Conservation (phyloP, 2,888 invertebrate genomes). For the Phyllotreta striolata region DNA sequence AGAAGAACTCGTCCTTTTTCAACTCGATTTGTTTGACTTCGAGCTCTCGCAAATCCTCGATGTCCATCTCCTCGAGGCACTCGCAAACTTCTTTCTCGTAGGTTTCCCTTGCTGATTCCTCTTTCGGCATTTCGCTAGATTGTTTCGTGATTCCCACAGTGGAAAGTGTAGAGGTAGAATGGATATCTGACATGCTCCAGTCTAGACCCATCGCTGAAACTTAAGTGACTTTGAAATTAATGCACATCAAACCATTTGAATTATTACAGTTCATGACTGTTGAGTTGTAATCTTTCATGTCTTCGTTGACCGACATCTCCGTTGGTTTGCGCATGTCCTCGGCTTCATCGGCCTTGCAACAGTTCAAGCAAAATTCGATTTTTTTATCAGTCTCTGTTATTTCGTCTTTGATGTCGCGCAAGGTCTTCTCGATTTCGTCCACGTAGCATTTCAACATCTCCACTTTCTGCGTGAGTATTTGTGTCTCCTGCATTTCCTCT, state of each 20-base stretch:
- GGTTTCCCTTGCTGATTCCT: background rate
- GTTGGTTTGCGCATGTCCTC: background rate
- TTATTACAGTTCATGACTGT: too few relatives aligned
- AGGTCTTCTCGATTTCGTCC: slow-evolving; percentile 15
- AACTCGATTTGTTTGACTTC: slow-evolving; percentile 38
- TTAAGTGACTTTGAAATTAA: too few relatives aligned
- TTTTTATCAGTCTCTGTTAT: slow-evolving; percentile 5
- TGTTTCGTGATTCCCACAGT: background rate
- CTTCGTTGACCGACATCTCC: too few relatives aligned
- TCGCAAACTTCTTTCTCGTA: slow-evolving; percentile 28
- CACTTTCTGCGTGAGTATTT: slow-evolving; percentile 5
- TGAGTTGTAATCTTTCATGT: too few relatives aligned
- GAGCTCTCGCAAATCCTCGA: slow-evolving; percentile 35
- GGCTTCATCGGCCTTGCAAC: slow-evolving; percentile 21
- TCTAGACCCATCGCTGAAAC: too few relatives aligned
- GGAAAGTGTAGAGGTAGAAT: too few relatives aligned
- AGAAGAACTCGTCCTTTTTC: slow-evolving; percentile 40
- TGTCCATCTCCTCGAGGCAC: slow-evolving; percentile 40
- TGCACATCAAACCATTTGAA: too few relatives aligned
- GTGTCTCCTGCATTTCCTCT: slow-evolving; percentile 13
- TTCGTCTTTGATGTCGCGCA: background rate
- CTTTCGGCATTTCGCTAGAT: slow-evolving; percentile 43
- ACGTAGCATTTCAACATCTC: slow-evolving; percentile 14
- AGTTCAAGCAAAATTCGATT: slow-evolving; percentile 32
- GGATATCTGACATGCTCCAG: too few relatives aligned